Evolutionary conservation across 2,113 vertebrate genomes (phyloP).

Genomic region (Cebus imitator): DNA sequence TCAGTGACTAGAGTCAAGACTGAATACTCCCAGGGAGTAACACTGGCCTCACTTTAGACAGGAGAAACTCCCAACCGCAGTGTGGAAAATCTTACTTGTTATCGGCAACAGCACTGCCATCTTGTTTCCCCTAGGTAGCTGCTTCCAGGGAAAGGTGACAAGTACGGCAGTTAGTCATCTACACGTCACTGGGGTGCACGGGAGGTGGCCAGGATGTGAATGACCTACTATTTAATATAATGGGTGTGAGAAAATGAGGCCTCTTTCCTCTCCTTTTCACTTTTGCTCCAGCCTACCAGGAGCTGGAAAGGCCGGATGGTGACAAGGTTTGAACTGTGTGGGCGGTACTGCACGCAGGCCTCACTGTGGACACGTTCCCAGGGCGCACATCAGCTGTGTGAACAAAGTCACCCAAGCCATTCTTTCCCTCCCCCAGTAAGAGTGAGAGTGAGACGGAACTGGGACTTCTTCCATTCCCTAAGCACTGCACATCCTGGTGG

Average conservation of each 20-base stretch:
- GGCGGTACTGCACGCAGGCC: background rate
- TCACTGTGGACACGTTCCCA: background rate
- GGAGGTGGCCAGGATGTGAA: background rate
- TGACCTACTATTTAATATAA: background rate
- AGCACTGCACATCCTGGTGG: background rate
- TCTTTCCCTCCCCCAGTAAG: background rate
- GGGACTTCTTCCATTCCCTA: constrained; percentile 9
- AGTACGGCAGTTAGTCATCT: background rate
- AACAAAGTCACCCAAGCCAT: background rate
- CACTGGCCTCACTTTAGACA: background rate
- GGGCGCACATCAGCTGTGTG: accelerated
- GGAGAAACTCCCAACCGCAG: background rate
- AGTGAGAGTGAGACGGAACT: background rate
- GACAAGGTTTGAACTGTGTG: background rate
- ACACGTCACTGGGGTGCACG: too few species aligned
- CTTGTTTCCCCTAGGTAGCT: constrained; percentile 3
- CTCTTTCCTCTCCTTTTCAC: background rate
- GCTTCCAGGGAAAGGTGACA: background rate
- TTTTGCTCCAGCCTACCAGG: background rate
- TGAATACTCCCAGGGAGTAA: constrained; percentile 9
- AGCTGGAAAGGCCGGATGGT: background rate
- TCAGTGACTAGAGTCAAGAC: background rate
- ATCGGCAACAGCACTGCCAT: background rate
- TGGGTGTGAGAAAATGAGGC: background rate
- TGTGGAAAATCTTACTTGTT: constrained; percentile 16